Evolutionary conservation across 2,888 invertebrate genomes (phyloP).

Genomic region (Dolomedes plantarius): DNA sequence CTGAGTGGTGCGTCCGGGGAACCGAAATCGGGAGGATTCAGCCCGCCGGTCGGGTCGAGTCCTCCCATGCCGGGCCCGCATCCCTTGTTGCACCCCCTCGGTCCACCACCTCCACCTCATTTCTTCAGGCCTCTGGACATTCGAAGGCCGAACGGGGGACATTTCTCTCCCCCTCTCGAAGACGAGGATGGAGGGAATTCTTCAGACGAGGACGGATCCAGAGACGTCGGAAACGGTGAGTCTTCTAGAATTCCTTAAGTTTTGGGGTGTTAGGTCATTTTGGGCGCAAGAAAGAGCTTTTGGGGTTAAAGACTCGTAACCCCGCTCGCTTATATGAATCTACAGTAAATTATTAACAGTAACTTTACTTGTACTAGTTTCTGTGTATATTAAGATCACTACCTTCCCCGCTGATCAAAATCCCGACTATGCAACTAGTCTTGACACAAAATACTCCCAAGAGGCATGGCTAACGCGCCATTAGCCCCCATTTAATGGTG

Average conservation of each 20-base stretch:
- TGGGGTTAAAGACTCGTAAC: too few species aligned
- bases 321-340: too few species aligned
- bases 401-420: too few species aligned
- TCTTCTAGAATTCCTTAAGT: background rate
- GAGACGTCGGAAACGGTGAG: conserved; percentile 60
- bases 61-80: conserved; percentile 25
- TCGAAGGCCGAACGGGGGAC: conserved; percentile 54
- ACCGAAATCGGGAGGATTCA: conserved; percentile 34
- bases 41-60: conserved; percentile 38
- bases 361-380: too few species aligned
- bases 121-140: conserved; percentile 55
- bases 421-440: too few species aligned
- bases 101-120: conserved; percentile 6
- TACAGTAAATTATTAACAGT: too few species aligned
- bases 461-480: too few species aligned
- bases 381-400: too few species aligned
- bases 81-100: conserved; percentile 23
- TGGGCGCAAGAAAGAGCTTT: too few species aligned
- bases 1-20: conserved; percentile 35
- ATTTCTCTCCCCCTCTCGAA: conserved; percentile 53
- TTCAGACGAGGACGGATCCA: conserved; percentile 58
- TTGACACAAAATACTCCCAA: too few species aligned
- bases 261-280: too few species aligned
- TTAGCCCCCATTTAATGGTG: too few species aligned
- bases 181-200: conserved; percentile 48